phyloP scores from a whole-genome alignment of 2,797 vertebrate genomes.

The Danionella dracula region DNA sequence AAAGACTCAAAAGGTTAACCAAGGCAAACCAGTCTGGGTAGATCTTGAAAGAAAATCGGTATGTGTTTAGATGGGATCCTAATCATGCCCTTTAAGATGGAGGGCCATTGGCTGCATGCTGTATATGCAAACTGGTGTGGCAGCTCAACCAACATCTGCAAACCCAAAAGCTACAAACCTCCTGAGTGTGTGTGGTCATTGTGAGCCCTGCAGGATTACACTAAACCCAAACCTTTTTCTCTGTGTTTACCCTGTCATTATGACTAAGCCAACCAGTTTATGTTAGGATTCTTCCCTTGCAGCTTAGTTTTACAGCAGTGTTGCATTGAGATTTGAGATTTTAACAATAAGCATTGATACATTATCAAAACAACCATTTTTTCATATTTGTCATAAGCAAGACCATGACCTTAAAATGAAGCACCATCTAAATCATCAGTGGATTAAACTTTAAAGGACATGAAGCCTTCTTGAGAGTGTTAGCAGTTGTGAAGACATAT shows the following conservation, averaged over 20 bases:
- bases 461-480: neutral
- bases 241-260: neutral
- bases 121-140: constrained; percentile 23
- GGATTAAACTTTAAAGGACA: neutral
- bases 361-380: neutral
- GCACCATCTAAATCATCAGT: constrained; percentile 14
- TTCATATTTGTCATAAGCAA: neutral
- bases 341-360: neutral
- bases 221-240: neutral
- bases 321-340: neutral
- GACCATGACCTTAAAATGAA: neutral
- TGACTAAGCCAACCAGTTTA: constrained; percentile 1
- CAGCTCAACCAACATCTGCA: neutral
- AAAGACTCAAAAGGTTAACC: too few species aligned
- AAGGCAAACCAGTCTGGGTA: too few species aligned
- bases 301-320: neutral
- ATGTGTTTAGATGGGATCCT: constrained; percentile 67
- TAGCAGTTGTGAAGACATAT: too few species aligned
- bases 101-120: constrained; percentile 32
- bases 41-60: too few species aligned
- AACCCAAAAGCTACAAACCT: constrained; percentile 42
- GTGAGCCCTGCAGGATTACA: neutral
- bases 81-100: constrained; percentile 57
- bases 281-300: neutral
- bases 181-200: neutral